Evolutionary conservation across 2,113 vertebrate species (phyloP), one percentile per base, ranked within the genome.

Genomic region (Lipophrys pholis): DNA sequence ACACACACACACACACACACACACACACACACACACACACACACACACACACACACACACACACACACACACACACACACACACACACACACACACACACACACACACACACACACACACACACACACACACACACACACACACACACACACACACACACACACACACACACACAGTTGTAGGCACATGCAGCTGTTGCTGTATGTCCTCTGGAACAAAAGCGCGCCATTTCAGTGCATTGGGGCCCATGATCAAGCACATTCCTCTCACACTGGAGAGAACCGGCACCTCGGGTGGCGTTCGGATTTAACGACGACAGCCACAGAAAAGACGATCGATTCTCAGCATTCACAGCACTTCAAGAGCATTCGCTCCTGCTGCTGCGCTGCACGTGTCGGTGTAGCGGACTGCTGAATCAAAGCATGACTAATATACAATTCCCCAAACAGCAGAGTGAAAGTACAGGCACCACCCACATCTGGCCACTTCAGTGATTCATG

Each of bases 101-200:
- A 61, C 8, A 14, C 53, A 75, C 48, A 75, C 48, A 69, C 61
- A 80, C 80, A 73, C 42, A 66, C 15, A 61, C 8, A 14, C 53
- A 75, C 48, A 69, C 16, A 80, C 80, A 73, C 42, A 66, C 15
- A 61, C 8, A 14, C 53, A 75, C 48, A 69, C 62, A 38, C 16
- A 61, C n/a, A 60, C n/a, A 8, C 42, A 55, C 17, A 11, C 64
- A 64, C 21, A 55, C 41, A 51, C 52, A 17, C 52, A 38, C 43
- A 61, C 30, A 36, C 21, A 56, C 64, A 61, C 50, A 49, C 59
- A 68, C 58, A 42, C 66, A 8, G 66, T 1, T 46, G 42, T 36
- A 62, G 70, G 72, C 56, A 62, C 17, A 50, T 59, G 87, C 92
- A 92, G 90, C 92, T 93, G 92, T 89, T 86, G 83, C 83, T 79